phyloP scores from a whole-genome alignment of 2,888 invertebrate genomes.

The Pseudoips prasinana region DNA sequence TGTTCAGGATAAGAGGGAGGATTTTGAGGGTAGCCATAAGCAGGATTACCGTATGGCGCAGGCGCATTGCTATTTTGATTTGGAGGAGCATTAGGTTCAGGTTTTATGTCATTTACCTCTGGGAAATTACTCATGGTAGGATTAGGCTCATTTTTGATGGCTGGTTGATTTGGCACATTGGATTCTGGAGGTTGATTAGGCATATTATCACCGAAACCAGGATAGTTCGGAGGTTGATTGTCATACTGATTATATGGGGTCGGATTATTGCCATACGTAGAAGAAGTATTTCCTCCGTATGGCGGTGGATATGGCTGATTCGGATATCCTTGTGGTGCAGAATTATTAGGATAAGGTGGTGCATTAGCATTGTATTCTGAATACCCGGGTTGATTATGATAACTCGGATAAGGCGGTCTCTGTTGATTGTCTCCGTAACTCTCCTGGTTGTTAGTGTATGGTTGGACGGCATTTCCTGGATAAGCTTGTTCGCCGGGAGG shows the following conservation, averaged over 20 bases:
- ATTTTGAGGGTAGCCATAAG: constrained; percentile 55
- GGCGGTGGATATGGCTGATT: constrained; percentile 57
- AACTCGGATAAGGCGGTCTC: constrained; percentile 56
- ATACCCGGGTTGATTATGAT: constrained; percentile 51
- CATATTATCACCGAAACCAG: constrained; percentile 53
- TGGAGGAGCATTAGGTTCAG: constrained; percentile 43
- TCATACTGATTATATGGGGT: constrained; percentile 60
- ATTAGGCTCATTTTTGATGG: constrained; percentile 28
- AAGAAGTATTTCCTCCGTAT: constrained; percentile 44
- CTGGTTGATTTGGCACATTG: constrained; percentile 27
- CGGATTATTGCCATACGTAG: constrained; percentile 47
- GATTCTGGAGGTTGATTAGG: constrained; percentile 38
- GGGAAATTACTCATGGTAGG: constrained; percentile 30
- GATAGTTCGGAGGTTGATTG: constrained; percentile 52
- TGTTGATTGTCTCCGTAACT: constrained; percentile 53
- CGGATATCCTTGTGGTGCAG: constrained; percentile 48
- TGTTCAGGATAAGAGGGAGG: constrained; percentile 48
- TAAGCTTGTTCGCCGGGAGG: constrained; percentile 52
- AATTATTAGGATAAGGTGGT: constrained; percentile 47
- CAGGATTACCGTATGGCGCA: constrained; percentile 44
- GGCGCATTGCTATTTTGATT: constrained; percentile 31
- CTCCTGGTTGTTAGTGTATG: constrained; percentile 59
- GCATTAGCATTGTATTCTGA: constrained; percentile 56
- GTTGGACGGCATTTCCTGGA: constrained; percentile 52
- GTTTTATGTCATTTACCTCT: constrained; percentile 44